Evolutionary conservation across 2,797 vertebrate species (phyloP).

Genomic region (Platalea minor): DNA sequence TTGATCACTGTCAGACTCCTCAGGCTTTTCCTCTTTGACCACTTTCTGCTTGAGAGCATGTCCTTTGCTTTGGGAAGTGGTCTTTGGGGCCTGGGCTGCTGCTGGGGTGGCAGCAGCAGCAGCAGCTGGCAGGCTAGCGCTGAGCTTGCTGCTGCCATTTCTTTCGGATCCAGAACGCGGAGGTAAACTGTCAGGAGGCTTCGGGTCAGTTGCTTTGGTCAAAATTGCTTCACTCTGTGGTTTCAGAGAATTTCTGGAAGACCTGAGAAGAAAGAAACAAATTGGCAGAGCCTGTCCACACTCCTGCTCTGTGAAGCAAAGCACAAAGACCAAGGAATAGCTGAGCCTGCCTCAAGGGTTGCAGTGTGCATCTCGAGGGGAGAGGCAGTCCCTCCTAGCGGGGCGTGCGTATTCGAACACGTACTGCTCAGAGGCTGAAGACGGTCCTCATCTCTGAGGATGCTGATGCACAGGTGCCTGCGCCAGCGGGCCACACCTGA

Average conservation of each 20-base stretch:
- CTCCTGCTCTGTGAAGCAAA: neutral
- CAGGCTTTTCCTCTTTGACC: constrained; percentile 59
- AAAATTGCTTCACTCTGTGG: neutral
- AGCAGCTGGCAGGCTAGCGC: neutral
- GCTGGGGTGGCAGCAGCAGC: neutral
- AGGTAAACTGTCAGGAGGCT: constrained; percentile 9
- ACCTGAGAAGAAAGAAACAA: constrained; percentile 66
- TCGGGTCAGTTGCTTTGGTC: neutral
- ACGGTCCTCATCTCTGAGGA: accelerated
- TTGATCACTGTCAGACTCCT: constrained; percentile 86
- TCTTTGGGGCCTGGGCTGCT: neutral
- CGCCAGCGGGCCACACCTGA: neutral
- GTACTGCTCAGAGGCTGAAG: neutral
- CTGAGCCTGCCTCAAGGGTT: neutral
- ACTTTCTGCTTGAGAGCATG: constrained; percentile 6
- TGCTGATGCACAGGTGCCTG: neutral
- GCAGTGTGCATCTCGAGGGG: neutral
- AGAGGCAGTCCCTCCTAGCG: neutral
- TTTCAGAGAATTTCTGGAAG: constrained; percentile 69
- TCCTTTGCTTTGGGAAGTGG: constrained; percentile 28
- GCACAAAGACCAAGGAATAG: neutral
- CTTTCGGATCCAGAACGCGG: constrained; percentile 19
- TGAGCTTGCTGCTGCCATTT: constrained; percentile 27
- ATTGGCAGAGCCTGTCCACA: neutral
- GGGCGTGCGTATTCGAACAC: neutral